phyloP scores from a whole-genome alignment of 1,140 invertebrate genomes.

The Drosophila grimshawi region DNA sequence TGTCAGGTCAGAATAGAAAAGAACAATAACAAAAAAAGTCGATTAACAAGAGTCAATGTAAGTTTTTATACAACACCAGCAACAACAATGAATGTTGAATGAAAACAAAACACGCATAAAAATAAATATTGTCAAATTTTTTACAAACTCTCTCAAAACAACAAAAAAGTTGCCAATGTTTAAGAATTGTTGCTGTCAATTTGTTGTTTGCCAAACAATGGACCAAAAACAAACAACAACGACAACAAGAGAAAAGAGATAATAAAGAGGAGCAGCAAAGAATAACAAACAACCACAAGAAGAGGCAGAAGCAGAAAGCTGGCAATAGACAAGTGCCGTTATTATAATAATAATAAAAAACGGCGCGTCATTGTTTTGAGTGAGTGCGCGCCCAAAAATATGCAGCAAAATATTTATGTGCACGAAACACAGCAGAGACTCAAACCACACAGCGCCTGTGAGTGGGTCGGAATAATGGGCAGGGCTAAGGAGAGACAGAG shows the following conservation, averaged over 20 bases:
- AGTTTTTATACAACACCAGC: slow-evolving; percentile 1
- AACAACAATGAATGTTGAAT: slow-evolving; percentile 15
- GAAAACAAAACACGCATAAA: slow-evolving; percentile 35
- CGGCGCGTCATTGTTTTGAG: slow-evolving; percentile 40
- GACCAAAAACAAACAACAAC: slow-evolving; percentile 24
- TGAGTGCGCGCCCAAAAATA: slow-evolving; percentile 55
- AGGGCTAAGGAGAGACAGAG: background rate
- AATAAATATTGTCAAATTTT: slow-evolving; percentile 48
- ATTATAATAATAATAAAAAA: slow-evolving; percentile 53
- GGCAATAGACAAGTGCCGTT: slow-evolving; percentile 30
- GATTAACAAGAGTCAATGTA: slow-evolving; percentile 36
- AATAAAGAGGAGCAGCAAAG: slow-evolving; percentile 52
- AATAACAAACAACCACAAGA: slow-evolving; percentile 43
- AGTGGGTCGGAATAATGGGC: background rate
- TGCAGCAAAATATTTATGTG: slow-evolving; percentile 52
- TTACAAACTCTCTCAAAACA: slow-evolving; percentile 19
- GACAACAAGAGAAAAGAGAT: slow-evolving; percentile 45
- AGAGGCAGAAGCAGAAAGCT: slow-evolving; percentile 14
- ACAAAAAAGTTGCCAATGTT: slow-evolving; percentile 1
- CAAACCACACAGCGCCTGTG: slow-evolving; percentile 20
- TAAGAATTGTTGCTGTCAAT: slow-evolving; percentile 29
- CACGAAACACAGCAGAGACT: slow-evolving; percentile 27
- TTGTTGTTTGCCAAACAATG: slow-evolving; percentile 57
- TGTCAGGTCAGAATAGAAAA: background rate
- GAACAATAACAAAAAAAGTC: background rate